Percentiles rank a stretch among this genome's conserved stretches.
Conservation (phyloP, 2,113 vertebrate species). For the Piprites chloris region DNA sequence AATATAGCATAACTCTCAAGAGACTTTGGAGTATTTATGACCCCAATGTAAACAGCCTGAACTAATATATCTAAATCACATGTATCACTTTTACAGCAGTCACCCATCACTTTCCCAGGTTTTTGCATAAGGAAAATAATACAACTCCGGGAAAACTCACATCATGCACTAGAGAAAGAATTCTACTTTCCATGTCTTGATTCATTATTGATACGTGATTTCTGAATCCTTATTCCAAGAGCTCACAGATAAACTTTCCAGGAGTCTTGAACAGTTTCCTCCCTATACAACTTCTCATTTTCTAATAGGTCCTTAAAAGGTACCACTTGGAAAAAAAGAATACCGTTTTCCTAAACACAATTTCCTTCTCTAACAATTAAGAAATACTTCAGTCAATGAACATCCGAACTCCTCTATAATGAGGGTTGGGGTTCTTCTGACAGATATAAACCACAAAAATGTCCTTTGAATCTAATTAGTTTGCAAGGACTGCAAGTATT, state of each 20-base stretch:
- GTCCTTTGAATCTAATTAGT: background rate
- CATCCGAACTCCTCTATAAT: background rate
- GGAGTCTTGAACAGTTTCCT: background rate
- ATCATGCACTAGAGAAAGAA: rapidly evolving
- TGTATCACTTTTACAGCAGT: background rate
- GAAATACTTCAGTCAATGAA: background rate
- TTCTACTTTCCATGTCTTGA: background rate
- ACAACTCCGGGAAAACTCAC: background rate
- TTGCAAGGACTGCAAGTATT: background rate
- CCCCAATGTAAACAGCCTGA: background rate
- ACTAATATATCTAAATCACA: background rate
- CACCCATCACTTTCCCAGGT: background rate
- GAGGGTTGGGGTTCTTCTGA: background rate
- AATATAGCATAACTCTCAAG: background rate
- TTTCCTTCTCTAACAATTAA: background rate
- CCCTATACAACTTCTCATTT: background rate
- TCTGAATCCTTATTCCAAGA: background rate
- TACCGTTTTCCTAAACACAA: background rate
- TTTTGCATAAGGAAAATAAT: background rate
- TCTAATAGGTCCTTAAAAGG: background rate
- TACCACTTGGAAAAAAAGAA: background rate
- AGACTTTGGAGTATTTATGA: background rate
- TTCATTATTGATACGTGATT: background rate
- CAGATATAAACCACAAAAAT: background rate
- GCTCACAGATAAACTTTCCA: background rate